phyloP scores from a whole-genome alignment of 2,888 invertebrate species.

The Platerodrilus igneus region DNA sequence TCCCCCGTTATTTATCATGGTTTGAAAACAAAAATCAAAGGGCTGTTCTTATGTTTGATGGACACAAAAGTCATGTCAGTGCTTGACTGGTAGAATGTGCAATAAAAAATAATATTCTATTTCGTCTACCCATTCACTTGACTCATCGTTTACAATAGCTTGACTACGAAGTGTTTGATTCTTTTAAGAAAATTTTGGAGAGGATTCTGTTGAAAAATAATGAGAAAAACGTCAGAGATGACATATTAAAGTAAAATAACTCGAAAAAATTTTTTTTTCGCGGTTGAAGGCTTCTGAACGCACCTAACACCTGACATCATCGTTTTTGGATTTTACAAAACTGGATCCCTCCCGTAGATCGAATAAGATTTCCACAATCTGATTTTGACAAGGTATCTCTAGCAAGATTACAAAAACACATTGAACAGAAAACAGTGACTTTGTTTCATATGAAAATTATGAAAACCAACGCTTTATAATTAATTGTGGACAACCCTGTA shows the following conservation, averaged over 20 bases:
- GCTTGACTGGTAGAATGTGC: neutral
- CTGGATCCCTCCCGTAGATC: no score
- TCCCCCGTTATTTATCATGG: no score
- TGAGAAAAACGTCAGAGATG: no score
- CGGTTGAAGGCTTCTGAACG: neutral
- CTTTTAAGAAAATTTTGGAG: neutral
- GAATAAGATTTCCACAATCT: no score
- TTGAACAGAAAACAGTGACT: no score
- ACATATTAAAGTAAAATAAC: conserved; percentile 3
- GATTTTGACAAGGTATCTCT: no score
- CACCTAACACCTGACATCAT: neutral
- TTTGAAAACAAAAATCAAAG: neutral
- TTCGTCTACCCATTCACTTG: neutral
- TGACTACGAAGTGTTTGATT: neutral
- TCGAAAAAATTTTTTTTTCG: conserved; percentile 1
- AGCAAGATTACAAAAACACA: no score
- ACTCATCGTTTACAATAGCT: no score
- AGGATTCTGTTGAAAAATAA: neutral
- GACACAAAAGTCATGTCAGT: conserved; percentile 3
- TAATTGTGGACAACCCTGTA: no score
- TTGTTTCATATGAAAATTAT: no score
- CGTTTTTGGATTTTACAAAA: no score
- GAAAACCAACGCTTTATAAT: no score
- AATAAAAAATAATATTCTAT: neutral
- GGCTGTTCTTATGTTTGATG: conserved; percentile 2